Conservation (phyloP, 2,888 invertebrate species). For the Agriotes lineatus region DNA sequence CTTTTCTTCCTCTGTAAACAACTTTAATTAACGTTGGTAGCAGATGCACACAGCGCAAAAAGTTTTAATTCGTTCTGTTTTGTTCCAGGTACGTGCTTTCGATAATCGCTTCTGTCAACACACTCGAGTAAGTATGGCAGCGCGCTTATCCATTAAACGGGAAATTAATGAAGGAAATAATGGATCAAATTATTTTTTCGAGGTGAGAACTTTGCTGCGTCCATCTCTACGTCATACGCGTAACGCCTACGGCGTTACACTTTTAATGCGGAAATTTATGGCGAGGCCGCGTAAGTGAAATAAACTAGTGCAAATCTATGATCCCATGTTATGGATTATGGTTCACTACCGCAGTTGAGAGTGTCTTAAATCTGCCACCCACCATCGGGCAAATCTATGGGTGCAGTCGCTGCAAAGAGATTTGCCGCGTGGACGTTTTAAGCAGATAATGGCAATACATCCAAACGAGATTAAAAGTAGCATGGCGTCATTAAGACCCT, state of each 20-base stretch:
- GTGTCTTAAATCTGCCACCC: conserved; percentile 13
- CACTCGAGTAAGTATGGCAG: conserved; percentile 6
- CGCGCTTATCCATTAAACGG: too few species aligned
- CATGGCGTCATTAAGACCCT: conserved; percentile 16
- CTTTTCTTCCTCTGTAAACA: conserved; percentile 7
- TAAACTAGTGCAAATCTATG: not conserved
- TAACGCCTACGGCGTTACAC: not conserved
- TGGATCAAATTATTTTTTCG: not conserved
- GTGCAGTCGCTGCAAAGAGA: conserved; percentile 3
- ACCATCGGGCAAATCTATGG: not conserved
- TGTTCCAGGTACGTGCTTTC: conserved; percentile 18
- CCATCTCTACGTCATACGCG: not conserved
- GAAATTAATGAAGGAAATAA: conserved; percentile 5
- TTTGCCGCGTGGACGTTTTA: conserved; percentile 10
- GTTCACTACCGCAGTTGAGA: conserved; percentile 1
- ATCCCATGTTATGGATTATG: conserved; percentile 1
- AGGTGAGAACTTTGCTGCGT: not conserved
- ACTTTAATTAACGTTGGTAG: conserved; percentile 3
- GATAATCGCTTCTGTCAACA: not conserved
- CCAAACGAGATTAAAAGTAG: conserved; percentile 13
- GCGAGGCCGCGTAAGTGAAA: not conserved
- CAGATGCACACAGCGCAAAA: not conserved
- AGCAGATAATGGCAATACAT: conserved; percentile 3
- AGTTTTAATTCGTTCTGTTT: conserved; percentile 1
- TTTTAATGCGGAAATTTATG: conserved; percentile 2